Evolutionary conservation across 2,888 invertebrate species (phyloP), one percentile per base, ranked within the genome.

Genomic region (Danaus chrysippus): DNA sequence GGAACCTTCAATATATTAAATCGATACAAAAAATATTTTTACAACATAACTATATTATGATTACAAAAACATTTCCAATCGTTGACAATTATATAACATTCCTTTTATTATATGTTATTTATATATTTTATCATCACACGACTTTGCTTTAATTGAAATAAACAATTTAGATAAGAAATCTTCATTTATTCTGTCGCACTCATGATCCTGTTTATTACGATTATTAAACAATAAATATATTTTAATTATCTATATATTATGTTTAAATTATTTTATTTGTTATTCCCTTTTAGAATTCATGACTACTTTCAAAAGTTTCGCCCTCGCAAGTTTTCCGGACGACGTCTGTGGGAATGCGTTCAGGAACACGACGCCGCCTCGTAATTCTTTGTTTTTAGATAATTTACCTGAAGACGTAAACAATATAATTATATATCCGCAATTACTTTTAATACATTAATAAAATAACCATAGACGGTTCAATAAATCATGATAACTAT

Each of bases 321-420:
- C 61, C 52, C 75, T 66, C 6, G 75, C 71, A 1, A 80, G 23
- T 70, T 84, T 84, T 0, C 76, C 76, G 1, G 76, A 71, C 0
- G 81, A 73, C 0, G 82, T 82, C 54, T 71, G 46, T 0, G 82
- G 82, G 3, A 84, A 59, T 43, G 70, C 62, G 0, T 77, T 71
- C 34, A 83, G 19, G 64, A 85, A 84, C 1, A 79, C 63, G 0
- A 85, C 83, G 0, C 84, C 84, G 0, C 84, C 85, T 2, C 76
- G 70, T 10, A 85, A 65, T 41, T 76, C 74, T 54, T 85, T 84
- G 12, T 70, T 66, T 13, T 77, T 81, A 0, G 82, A 76, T 42
- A 84, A 62, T 49, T 78, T 77, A 56, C 69, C 85, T 85, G 74
- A 34, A 78, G 76, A 63, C 12, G 43, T 46, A 23, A 55, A 19